Evolutionary conservation across 2,888 invertebrate genomes (phyloP), one percentile per base, ranked within the genome.

Genomic region (Mythimna albipuncta): DNA sequence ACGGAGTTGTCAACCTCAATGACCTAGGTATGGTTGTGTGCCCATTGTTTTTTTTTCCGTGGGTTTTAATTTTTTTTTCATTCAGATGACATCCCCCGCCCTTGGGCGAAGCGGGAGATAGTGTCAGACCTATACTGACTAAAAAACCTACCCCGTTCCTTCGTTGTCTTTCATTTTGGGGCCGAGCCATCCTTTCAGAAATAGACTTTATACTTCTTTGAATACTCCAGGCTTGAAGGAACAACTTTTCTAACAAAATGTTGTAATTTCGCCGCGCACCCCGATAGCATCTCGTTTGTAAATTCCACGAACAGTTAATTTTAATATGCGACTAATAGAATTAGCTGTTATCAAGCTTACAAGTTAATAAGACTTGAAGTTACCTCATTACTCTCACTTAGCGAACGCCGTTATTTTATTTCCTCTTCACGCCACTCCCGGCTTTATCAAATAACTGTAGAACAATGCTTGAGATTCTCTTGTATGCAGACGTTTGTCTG

Each of bases 321-420:
- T 67, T 55, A 75, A 35, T 67, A 71, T 64, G 55, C 47, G 55
- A 63, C 63, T 59, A 77, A 72, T 57, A 81, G 16, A 77, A 63
- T 65, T 63, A 81, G 50, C 64, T 72, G 82, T 82, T 73, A 82
- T 69, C 73, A 73, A 78, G 69, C 74, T 73, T 68, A 80, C 61
- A 67, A 69, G 64, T 57, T 64, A 73, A 69, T 68, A 70, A 69
- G 57, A 69, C 66, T 65, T 69, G 61, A 80, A 82, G 83, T 69
- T 72, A 77, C 52, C 72, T 77, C 72, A 77, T 81, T 72, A 72
- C 77, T 79, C 72, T 81, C 77, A 71, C 55, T 77, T 77, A 77
- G 55, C 58, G 55, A 69, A 72, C 50, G 47, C 72, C 72, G 62
- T 77, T 80, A 64, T 69, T 74, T 82, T 69, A 64, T 69, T 82